These are phyloP conservation scores for Volucella inflata DNA, from an alignment of 2,888 invertebrate species.

Conservation along the genomic window DNA sequence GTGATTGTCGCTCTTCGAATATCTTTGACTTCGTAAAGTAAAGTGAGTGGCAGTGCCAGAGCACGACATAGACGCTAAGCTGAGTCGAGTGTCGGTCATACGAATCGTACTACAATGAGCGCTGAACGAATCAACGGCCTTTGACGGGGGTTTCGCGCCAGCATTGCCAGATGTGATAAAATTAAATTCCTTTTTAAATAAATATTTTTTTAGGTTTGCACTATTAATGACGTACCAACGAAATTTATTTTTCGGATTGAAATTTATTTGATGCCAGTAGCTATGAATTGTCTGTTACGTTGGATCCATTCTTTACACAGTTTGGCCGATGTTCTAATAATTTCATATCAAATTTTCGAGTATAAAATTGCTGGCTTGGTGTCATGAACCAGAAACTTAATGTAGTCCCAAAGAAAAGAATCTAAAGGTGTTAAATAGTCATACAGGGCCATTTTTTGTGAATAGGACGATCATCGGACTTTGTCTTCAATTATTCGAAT, in stretches of 20 bases:
- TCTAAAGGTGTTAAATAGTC: too few relatives aligned
- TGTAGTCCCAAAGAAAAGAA: too few relatives aligned
- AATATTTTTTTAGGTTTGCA: neutral
- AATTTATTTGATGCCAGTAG: too few relatives aligned
- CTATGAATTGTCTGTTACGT: too few relatives aligned
- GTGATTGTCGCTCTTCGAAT: conserved; percentile 13
- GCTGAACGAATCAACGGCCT: conserved; percentile 4
- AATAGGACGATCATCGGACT: too few relatives aligned
- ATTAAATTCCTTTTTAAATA: neutral
- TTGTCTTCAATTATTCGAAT: too few relatives aligned
- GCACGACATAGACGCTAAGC: conserved; percentile 12
- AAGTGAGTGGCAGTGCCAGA: conserved; percentile 30
- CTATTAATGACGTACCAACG: neutral
- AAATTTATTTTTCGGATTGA: neutral
- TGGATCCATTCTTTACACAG: too few relatives aligned
- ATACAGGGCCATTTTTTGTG: too few relatives aligned
- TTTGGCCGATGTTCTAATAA: too few relatives aligned
- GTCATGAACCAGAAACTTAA: too few relatives aligned
- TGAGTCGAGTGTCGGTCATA: conserved; percentile 11
- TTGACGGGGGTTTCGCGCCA: neutral
- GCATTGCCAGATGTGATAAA: neutral
- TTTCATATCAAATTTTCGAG: too few relatives aligned
- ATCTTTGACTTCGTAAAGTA: conserved; percentile 1
- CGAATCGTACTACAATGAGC: conserved; percentile 7
- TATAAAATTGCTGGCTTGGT: too few relatives aligned